Evolutionary conservation across 2,113 vertebrate species (phyloP).

Genomic region (Tapirus terrestris): DNA sequence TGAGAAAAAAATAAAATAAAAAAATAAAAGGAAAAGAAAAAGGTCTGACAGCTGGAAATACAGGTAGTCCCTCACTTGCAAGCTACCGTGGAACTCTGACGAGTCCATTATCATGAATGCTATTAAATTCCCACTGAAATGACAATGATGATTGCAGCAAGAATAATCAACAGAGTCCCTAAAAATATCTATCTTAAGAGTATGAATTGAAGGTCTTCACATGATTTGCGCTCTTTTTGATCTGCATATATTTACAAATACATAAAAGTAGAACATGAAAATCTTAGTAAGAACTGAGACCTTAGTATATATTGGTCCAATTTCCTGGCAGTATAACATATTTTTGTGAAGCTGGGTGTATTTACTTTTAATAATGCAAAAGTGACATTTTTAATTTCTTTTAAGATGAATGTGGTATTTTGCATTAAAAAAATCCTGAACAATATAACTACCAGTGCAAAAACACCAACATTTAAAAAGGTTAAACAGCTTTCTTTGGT

Average conservation of each 20-base stretch:
- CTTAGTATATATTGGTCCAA: background rate
- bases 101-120: background rate
- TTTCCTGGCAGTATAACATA: background rate
- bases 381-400: background rate
- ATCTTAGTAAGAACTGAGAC: background rate
- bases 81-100: background rate
- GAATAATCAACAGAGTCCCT: background rate
- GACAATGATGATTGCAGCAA: slow-evolving; percentile 15
- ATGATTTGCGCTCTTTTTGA: background rate
- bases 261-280: background rate
- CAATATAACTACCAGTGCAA: background rate
- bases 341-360: background rate
- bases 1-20: too few relatives aligned
- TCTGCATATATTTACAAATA: background rate
- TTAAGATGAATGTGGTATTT: background rate
- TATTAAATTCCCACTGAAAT: slow-evolving; percentile 48
- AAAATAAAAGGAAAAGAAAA: background rate
- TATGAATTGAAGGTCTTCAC: background rate
- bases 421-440: background rate
- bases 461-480: slow-evolving; percentile 31
- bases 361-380: background rate
- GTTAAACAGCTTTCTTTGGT: slow-evolving; percentile 28
- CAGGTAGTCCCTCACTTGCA: slow-evolving; percentile 17
- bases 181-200: background rate
- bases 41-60: background rate